phyloP scores from a whole-genome alignment of 2,888 invertebrate genomes.

The Torymus aiolomorphi region DNA sequence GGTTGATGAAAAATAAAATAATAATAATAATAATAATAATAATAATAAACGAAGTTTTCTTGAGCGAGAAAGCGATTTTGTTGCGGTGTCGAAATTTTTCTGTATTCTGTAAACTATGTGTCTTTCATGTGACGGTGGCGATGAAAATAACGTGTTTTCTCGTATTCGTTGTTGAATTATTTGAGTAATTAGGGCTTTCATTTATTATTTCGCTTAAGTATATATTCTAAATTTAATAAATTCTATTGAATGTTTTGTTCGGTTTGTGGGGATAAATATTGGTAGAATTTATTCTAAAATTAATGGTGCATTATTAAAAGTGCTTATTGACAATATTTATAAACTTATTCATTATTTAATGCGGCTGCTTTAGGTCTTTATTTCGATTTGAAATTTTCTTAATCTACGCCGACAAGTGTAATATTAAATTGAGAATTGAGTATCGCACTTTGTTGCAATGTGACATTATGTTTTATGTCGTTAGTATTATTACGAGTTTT shows the following conservation, averaged over 20 bases:
- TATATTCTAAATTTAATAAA: slow-evolving; percentile 3
- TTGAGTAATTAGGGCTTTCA: slow-evolving; percentile 24
- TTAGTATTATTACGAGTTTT: slow-evolving; percentile 41
- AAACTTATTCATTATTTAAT: too few relatives aligned
- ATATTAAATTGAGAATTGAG: slow-evolving; percentile 21
- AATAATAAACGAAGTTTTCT: slow-evolving; percentile 4
- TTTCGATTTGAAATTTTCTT: slow-evolving; percentile 18
- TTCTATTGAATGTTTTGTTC: slow-evolving; percentile 1
- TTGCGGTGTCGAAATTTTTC: slow-evolving; percentile 43
- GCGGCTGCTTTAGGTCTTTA: neutral
- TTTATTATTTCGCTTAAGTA: neutral
- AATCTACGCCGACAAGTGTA: slow-evolving; percentile 11
- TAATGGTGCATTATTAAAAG: neutral
- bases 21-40: too few relatives aligned
- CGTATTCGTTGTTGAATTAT: slow-evolving; percentile 25
- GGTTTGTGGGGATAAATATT: slow-evolving; percentile 16
- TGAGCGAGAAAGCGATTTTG: slow-evolving; percentile 45
- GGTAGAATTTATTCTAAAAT: slow-evolving; percentile 18
- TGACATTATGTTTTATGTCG: neutral
- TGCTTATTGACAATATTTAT: too few relatives aligned
- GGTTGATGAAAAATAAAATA: slow-evolving; percentile 19
- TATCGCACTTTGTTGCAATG: slow-evolving; percentile 8
- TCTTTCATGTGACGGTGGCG: slow-evolving; percentile 27
- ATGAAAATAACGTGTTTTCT: slow-evolving; percentile 31
- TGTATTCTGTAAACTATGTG: slow-evolving; percentile 46